A percentile compares a stretch with the other conserved stretches of the same genome.
These are phyloP conservation scores for Zelostemma sp. DNA, from an alignment of 1,140 invertebrate genomes.

Conservation along the genomic window DNA sequence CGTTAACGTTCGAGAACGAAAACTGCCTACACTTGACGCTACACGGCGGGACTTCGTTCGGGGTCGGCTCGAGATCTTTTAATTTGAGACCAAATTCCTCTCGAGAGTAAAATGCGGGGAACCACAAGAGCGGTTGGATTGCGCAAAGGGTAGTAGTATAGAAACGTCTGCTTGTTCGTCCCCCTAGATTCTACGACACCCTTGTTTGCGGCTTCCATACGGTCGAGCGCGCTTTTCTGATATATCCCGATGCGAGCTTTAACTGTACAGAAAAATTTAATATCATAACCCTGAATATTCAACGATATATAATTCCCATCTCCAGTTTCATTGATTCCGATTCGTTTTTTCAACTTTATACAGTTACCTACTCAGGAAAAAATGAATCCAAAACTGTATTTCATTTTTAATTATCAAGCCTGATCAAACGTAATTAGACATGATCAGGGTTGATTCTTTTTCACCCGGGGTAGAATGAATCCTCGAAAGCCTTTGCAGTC, in stretches of 20 bases:
- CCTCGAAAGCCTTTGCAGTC: too few species aligned
- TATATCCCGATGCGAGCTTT: constrained; percentile 37
- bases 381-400: too few species aligned
- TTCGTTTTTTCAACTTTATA: too few species aligned
- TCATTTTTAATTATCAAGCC: too few species aligned
- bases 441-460: too few species aligned
- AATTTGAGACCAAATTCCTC: constrained; percentile 70
- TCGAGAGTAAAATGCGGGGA: constrained; percentile 64
- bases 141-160: constrained; percentile 35
- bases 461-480: too few species aligned
- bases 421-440: too few species aligned
- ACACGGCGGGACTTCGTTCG: constrained; percentile 40
- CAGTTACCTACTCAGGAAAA: too few species aligned
- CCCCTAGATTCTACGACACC: constrained; percentile 60
- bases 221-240: constrained; percentile 43
- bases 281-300: constrained; percentile 3
- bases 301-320: neutral
- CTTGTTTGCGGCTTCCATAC: constrained; percentile 44
- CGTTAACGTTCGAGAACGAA: constrained; percentile 36
- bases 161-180: constrained; percentile 40
- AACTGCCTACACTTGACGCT: constrained; percentile 46
- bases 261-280: constrained; percentile 36
- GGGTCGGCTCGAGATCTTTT: constrained; percentile 66
- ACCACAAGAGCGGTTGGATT: constrained; percentile 46
- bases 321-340: too few species aligned